Evolutionary conservation across 2,888 invertebrate species (phyloP), one percentile per base, ranked within the genome.

Genomic region (Tricholauxania praeusta): DNA sequence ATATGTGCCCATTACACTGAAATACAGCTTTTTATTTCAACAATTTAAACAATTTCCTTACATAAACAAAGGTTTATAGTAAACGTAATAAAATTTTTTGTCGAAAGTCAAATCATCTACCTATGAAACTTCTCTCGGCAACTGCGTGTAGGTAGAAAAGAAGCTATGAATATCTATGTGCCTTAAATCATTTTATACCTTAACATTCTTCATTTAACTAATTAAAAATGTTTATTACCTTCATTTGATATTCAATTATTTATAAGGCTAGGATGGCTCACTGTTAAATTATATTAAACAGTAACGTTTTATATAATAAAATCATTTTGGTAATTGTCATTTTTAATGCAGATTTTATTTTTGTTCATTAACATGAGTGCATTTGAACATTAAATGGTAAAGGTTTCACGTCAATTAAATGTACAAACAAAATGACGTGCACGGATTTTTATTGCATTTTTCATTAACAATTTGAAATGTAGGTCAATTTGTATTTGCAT

Each of bases 271-370:
- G 28, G 39, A 39, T 39, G 6, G 39, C 10, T 10, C 2, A 39
- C 10, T 8, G 39, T 39, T 39, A 10, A 39, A 39, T 57, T 57
- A 57, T 57, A 22, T 57, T 5, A 57, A 14, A n/a, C 10, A 57
- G 28, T 22, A 57, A 22, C 57, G 12, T n/a, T 57, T 57, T 12
- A 57, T 57, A 57, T 19, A 57, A 57, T 57, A 17, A 57, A 57
- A 57, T 22, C 28, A 28, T 57, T 12, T 19, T 28, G 57, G 15
- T 7, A 57, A 57, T 57, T 57, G 57, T 22, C 22, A 57, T 57
- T 57, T 57, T 57, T 8, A 57, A 57, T 57, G 57, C 28, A 22
- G 57, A 57, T 22, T 28, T 19, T 57, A 12, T 19, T 19, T 57
- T 57, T 57, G 57, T 17, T 57, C 19, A 57, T 19, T 22, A 57